Percentiles rank a stretch among this genome's conserved stretches.
These are phyloP conservation scores for Phengaris arion DNA, from an alignment of 2,888 invertebrate species.

Conservation along the genomic window DNA sequence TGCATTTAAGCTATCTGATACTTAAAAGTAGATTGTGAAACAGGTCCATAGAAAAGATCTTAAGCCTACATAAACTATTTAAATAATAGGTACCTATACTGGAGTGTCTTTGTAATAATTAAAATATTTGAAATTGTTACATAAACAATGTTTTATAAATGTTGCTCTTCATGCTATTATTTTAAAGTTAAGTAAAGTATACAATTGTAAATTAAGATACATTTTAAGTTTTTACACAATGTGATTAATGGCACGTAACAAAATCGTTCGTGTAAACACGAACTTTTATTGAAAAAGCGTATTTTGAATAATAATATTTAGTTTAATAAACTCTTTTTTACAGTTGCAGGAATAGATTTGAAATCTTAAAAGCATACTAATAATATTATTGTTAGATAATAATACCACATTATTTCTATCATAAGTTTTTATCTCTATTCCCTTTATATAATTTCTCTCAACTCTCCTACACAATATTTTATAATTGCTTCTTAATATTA, in stretches of 20 bases:
- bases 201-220: background rate
- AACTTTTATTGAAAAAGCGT: background rate
- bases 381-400: too few relatives aligned
- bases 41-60: background rate
- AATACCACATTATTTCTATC: background rate
- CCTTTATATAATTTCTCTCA: too few relatives aligned
- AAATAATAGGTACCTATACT: background rate
- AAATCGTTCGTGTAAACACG: background rate
- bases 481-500: background rate
- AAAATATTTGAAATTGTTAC: background rate
- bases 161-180: background rate
- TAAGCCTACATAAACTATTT: background rate
- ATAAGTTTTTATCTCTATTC: background rate
- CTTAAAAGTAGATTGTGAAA: too few relatives aligned
- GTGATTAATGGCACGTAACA: background rate
- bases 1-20: too few relatives aligned
- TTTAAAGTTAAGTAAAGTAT: background rate
- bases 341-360: background rate
- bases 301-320: background rate
- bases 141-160: background rate
- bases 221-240: background rate
- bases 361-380: too few relatives aligned
- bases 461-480: background rate
- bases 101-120: background rate
- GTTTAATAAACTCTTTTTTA: background rate